Evolutionary conservation across 30 jellyfish, hydroid and myxozoan species (phyloP), one percentile per base, ranked within the genome.

Genomic region (Aurelia coerulea): DNA sequence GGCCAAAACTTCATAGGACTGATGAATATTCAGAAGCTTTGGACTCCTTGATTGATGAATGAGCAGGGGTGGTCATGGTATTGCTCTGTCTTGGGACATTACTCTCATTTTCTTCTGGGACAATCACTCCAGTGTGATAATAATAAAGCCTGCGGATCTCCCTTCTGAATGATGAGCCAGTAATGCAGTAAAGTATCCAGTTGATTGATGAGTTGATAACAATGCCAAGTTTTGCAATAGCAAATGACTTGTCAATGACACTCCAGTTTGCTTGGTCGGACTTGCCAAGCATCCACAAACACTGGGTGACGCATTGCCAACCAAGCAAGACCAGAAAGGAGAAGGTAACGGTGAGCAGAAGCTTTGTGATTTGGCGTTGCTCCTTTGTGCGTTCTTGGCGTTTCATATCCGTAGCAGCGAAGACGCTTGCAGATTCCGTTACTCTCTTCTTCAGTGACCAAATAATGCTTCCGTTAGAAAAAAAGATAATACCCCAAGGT

Each of bases 291-390:
- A 91, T 91, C 89, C 90, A 91, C 35, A 91, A 64, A 74, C 97
- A 91, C 76, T 91, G 97, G 13, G 96, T 60, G 35, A 91, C 64
- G 84, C 97, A 91, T 56, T 91, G 97, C 96, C 96, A 78, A 49
- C 92, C 96, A 23, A 91, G 92, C 68, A 91, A 78, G 65, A 85
- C 39, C 54, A 91, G 90, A 59, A 91, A 91, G 16, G 96, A 60
- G 62, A 84, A 75, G 12, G 96, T 91, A 62, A 91, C 96, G 31
- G 69, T 37, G 32, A 91, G 87, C 60, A 91, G 91, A 83, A 76
- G 79, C 70, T 87, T 37, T 7, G 97, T 91, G 78, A 91, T 85
- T 72, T 91, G 96, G 42, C 67, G 90, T 18, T 91, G 92, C 33
- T 76, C 93, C 63, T 58, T 52, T 52, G 15, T 19, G 64, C 87